Conservation (phyloP, 1,140 invertebrate species). For the Doryteuthis pealeii region DNA sequence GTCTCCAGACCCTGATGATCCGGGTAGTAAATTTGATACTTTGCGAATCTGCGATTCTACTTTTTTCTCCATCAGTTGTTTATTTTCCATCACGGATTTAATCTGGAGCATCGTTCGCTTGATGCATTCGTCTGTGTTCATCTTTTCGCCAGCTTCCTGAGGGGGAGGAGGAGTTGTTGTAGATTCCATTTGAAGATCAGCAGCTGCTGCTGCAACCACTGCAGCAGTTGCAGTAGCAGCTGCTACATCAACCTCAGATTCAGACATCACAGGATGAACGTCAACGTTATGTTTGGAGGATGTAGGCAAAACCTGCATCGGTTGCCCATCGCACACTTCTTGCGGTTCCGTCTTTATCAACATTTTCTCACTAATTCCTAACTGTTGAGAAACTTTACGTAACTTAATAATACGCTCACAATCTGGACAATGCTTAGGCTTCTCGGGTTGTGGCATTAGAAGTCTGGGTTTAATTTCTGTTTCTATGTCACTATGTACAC, state of each 20-base stretch:
- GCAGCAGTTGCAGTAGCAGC: neutral
- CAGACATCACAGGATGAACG: neutral
- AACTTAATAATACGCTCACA: constrained; percentile 3
- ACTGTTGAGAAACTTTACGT: neutral
- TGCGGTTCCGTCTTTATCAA: neutral
- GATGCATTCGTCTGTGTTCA: neutral
- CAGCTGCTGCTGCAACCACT: neutral
- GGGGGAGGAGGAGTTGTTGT: too few species aligned
- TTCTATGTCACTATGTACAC: neutral
- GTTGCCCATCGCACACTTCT: neutral
- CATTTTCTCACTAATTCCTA: neutral
- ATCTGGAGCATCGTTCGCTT: neutral
- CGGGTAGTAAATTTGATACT: too few species aligned
- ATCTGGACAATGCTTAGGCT: constrained; percentile 5
- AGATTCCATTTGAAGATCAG: too few species aligned
- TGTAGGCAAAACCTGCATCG: too few species aligned
- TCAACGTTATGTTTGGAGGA: neutral
- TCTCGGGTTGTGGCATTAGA: neutral
- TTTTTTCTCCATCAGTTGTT: neutral
- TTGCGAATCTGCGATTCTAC: too few species aligned
- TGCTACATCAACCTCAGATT: neutral
- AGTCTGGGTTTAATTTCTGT: neutral
- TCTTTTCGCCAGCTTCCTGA: too few species aligned
- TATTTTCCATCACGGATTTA: neutral
- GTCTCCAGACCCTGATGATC: too few species aligned